Evolutionary conservation across 1,140 invertebrate genomes (phyloP), one percentile per base, ranked within the genome.

Genomic region (Pseudobourletiella spinata): DNA sequence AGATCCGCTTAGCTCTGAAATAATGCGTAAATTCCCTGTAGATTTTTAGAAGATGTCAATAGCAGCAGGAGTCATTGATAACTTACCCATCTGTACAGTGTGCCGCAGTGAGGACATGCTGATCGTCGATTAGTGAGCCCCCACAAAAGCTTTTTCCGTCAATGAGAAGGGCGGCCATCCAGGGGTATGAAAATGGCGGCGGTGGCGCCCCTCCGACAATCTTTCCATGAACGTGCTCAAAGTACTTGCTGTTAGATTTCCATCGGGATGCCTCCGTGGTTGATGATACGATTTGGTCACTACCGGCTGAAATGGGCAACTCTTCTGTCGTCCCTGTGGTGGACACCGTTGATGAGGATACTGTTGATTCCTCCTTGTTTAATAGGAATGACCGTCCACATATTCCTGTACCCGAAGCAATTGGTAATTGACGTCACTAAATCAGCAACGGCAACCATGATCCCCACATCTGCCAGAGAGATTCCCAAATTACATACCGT

Each of bases 41-140:
- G n/a, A n/a, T n/a, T n/a, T n/a, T n/a, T n/a, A n/a, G n/a, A n/a
- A n/a, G n/a, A n/a, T n/a, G n/a, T n/a, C n/a, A n/a, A n/a, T n/a
- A n/a, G n/a, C n/a, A n/a, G n/a, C n/a, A n/a, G n/a, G n/a, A n/a
- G n/a, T n/a, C 35, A 16, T 26, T 64, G 55, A 64, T 59, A n/a
- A n/a, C n/a, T n/a, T n/a, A n/a, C n/a, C 54, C 54, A 48, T 66
- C 57, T 15, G 65, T 66, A 56, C 65, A 67, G 57, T 67, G 65
- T 16, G 65, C 65, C 8, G 64, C 64, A 1, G 51, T 64, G 0
- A 64, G 18, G 18, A 65, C 52, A 29, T 66, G 65, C 35, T 57
- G 56, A 32, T 60, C 43, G 26, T 63, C 61, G 22, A 67, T 64
- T 1, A 67, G 3, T 16, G 39, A 28, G 0, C 32, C 60, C 14